Conservation (phyloP, 2,113 vertebrate genomes). For the Melanerpes formicivorus region DNA sequence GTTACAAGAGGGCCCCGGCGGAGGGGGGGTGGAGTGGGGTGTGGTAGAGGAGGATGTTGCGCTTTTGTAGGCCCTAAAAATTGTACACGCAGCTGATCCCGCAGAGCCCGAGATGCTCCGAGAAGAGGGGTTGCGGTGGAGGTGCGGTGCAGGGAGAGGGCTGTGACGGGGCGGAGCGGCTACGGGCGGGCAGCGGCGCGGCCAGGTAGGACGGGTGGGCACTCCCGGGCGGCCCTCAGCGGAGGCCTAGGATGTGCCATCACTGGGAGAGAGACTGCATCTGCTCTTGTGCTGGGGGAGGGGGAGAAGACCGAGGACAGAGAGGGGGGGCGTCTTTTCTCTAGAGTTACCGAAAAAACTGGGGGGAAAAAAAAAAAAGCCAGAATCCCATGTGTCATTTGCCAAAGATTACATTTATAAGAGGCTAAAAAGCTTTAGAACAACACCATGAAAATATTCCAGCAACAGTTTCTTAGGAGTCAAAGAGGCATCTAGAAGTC, state of each 20-base stretch:
- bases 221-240: background rate
- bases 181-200: background rate
- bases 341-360: slow-evolving; percentile 1
- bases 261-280: background rate
- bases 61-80: slow-evolving; percentile 32
- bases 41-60: background rate
- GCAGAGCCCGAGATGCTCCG: background rate
- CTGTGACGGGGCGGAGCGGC: background rate
- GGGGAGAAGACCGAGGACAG: background rate
- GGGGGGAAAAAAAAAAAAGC: background rate
- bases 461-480: background rate
- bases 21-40: background rate
- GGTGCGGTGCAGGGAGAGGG: background rate
- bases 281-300: background rate
- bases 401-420: background rate
- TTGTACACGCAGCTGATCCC: background rate
- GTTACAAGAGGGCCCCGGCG: background rate
- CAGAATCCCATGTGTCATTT: background rate
- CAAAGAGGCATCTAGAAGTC: background rate
- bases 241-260: background rate
- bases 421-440: background rate
- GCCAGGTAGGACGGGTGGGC: background rate
- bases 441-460: background rate
- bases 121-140: background rate
- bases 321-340: background rate